Evolutionary conservation across 2,113 vertebrate genomes (phyloP).

Genomic region (Willisornis vidua): DNA sequence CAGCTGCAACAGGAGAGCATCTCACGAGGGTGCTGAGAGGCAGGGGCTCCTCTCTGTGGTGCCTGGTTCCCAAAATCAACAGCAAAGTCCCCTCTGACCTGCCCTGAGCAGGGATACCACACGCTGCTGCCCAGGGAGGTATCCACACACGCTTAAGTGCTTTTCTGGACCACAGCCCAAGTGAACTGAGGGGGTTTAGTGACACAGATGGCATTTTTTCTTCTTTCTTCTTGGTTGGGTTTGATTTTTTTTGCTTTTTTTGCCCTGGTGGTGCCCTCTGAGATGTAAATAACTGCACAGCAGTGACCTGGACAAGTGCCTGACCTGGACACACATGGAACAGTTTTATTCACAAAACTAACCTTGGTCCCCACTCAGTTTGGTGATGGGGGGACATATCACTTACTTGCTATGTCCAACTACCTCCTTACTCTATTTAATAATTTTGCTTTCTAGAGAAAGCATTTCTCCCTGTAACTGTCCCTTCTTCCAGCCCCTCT

Average conservation of each 20-base stretch:
- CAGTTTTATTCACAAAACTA: background rate
- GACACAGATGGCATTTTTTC: background rate
- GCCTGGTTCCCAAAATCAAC: background rate
- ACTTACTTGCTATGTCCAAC: background rate
- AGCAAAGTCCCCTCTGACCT: background rate
- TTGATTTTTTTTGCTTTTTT: background rate
- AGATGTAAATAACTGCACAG: background rate
- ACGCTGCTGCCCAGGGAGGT: rapidly evolving
- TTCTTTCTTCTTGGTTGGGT: background rate
- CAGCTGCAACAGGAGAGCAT: background rate
- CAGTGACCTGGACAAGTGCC: background rate
- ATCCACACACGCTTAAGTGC: rapidly evolving
- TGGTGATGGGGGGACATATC: background rate
- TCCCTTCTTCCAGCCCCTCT: background rate
- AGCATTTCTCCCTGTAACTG: background rate
- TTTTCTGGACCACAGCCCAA: conserved; percentile 1
- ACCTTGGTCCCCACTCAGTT: background rate
- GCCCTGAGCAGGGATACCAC: background rate
- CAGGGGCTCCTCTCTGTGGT: background rate
- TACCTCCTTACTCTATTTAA: background rate
- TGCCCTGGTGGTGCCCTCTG: background rate
- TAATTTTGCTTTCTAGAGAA: background rate
- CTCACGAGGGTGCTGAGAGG: background rate
- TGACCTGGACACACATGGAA: background rate
- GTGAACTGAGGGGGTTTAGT: background rate